A percentile compares a stretch with the other conserved stretches of the same genome.
Evolutionary conservation across 2,888 invertebrate species (phyloP).

Genomic region (Alloplasta piceator): DNA sequence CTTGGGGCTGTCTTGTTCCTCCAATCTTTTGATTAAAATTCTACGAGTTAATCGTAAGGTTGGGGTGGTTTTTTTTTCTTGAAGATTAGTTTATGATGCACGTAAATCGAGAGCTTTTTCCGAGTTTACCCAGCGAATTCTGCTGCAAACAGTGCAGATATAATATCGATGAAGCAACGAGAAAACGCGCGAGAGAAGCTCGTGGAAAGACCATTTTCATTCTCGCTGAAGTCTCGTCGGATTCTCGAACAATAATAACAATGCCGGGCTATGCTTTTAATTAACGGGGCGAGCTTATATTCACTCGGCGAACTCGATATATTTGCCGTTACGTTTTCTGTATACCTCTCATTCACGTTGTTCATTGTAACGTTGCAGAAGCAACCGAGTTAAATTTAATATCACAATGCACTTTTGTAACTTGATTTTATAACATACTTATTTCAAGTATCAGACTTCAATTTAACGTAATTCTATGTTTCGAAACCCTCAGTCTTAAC

Average conservation of each 20-base stretch:
- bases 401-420: slow-evolving; percentile 53
- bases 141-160: not conserved
- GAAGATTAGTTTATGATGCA: too few species aligned
- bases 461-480: too few species aligned
- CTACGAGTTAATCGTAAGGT: too few species aligned
- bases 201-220: slow-evolving; percentile 47
- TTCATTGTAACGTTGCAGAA: not conserved
- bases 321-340: slow-evolving; percentile 20
- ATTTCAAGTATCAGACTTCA: not conserved
- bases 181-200: slow-evolving; percentile 1
- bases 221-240: slow-evolving; percentile 45
- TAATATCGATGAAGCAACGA: not conserved
- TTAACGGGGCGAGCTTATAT: slow-evolving; percentile 47
- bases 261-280: slow-evolving; percentile 63
- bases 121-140: not conserved
- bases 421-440: slow-evolving; percentile 31
- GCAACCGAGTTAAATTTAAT: slow-evolving; percentile 18
- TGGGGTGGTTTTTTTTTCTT: too few species aligned
- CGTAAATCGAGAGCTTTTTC: not conserved
- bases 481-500: too few species aligned
- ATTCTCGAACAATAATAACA: slow-evolving; percentile 62
- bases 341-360: not conserved
- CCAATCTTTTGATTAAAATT: too few species aligned
- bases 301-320: slow-evolving; percentile 46
- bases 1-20: too few species aligned